Evolutionary conservation across 2,888 invertebrate genomes (phyloP).

Genomic region (Agrochola lota): DNA sequence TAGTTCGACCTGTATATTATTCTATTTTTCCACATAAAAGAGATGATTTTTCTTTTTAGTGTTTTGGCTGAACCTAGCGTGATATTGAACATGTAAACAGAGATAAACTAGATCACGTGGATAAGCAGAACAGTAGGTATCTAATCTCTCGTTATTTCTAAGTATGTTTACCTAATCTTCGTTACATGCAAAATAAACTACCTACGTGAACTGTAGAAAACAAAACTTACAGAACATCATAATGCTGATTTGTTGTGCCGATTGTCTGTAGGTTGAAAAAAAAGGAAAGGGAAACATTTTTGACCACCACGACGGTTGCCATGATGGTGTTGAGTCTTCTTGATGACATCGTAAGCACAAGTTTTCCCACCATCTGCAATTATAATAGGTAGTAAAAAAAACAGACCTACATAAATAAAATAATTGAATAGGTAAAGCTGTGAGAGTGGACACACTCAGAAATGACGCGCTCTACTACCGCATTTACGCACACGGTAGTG

Average conservation of each 20-base stretch:
- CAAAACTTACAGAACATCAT: conserved; percentile 83
- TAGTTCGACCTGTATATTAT: not conserved
- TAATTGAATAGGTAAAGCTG: not conserved
- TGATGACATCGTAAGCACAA: conserved; percentile 92
- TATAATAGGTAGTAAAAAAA: not conserved
- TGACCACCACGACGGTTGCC: conserved; percentile 93
- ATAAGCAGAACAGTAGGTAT: conserved; percentile 25
- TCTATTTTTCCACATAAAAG: not conserved
- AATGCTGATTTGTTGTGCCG: conserved; percentile 83
- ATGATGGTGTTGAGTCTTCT: conserved; percentile 90
- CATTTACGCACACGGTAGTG: no score
- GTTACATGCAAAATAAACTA: not conserved
- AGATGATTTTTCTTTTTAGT: not conserved
- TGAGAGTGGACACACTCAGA: no score
- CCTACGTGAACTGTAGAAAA: not conserved
- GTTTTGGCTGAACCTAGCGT: not conserved
- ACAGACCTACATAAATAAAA: not conserved
- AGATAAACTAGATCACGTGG: conserved; percentile 32
- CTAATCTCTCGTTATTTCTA: conserved; percentile 16
- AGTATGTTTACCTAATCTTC: not conserved
- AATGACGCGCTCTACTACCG: no score
- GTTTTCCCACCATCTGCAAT: conserved; percentile 91
- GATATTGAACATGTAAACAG: conserved; percentile 12
- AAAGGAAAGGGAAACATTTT: conserved; percentile 92
- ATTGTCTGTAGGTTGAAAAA: conserved; percentile 92